A percentile compares a stretch with the other conserved stretches of the same genome.
Conservation (phyloP, 2,113 vertebrate genomes). For the Microcebus ravelobensis region DNA sequence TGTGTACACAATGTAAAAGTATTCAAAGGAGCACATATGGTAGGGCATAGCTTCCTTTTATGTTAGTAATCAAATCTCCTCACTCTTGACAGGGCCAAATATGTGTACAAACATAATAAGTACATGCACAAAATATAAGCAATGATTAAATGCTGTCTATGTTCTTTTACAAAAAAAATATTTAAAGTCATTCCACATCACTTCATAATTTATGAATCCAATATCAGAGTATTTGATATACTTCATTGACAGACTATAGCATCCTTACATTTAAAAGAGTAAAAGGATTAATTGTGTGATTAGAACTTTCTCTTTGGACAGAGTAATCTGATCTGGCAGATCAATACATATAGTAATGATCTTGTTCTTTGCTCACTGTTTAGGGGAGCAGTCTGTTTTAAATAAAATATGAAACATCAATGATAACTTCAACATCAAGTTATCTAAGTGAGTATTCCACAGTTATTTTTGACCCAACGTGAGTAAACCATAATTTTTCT, state of each 20-base stretch:
- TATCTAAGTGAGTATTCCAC: background rate
- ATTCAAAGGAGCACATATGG: background rate
- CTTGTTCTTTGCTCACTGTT: background rate
- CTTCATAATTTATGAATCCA: background rate
- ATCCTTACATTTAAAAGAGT: background rate
- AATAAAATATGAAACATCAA: background rate
- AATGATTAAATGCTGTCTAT: background rate
- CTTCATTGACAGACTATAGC: background rate
- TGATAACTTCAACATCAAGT: background rate
- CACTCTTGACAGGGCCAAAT: background rate
- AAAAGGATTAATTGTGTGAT: background rate
- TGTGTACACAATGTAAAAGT: background rate
- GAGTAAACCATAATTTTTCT: background rate
- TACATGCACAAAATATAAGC: background rate
- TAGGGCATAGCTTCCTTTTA: too few species aligned
- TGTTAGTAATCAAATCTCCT: background rate
- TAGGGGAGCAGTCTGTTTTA: background rate
- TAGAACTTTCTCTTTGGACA: background rate
- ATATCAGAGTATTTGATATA: background rate
- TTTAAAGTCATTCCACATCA: background rate
- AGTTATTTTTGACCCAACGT: background rate
- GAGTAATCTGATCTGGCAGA: background rate
- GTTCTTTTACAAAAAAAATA: background rate
- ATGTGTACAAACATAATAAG: too few species aligned
- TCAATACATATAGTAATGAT: background rate